These are phyloP conservation scores for Speoplatyrhinus poulsoni DNA, from an alignment of 2,113 vertebrate genomes.

Conservation along the genomic window DNA sequence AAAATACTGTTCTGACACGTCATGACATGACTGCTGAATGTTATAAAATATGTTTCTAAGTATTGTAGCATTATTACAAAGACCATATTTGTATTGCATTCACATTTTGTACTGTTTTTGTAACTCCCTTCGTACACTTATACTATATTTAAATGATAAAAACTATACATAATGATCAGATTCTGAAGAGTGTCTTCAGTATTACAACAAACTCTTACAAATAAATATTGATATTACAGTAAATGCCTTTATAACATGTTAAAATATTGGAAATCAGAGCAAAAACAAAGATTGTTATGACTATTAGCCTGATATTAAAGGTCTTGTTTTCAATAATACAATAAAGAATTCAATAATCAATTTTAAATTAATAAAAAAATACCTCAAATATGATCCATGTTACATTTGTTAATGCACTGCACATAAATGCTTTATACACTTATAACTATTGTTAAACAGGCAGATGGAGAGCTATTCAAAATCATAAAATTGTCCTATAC, in stretches of 20 bases:
- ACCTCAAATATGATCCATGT: background rate
- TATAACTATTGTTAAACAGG: constrained; percentile 38
- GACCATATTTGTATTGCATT: constrained; percentile 28
- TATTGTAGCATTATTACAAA: constrained; percentile 7
- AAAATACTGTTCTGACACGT: background rate
- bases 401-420: background rate
- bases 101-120: constrained; percentile 44
- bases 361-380: too few relatives aligned
- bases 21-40: background rate
- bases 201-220: background rate
- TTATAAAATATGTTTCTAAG: background rate
- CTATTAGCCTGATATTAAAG: background rate
- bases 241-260: constrained; percentile 1
- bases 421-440: background rate
- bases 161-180: background rate
- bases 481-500: background rate
- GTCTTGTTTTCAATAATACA: too few relatives aligned
- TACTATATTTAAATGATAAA: background rate
- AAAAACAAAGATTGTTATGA: background rate
- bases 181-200: background rate
- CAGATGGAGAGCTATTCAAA: constrained; percentile 48
- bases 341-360: background rate
- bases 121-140: constrained; percentile 32
- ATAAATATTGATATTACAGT: background rate
- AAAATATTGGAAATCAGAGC: background rate